These are phyloP conservation scores for Platysternon megacephalum DNA, from an alignment of 2,113 vertebrate species.

Conservation along the genomic window DNA sequence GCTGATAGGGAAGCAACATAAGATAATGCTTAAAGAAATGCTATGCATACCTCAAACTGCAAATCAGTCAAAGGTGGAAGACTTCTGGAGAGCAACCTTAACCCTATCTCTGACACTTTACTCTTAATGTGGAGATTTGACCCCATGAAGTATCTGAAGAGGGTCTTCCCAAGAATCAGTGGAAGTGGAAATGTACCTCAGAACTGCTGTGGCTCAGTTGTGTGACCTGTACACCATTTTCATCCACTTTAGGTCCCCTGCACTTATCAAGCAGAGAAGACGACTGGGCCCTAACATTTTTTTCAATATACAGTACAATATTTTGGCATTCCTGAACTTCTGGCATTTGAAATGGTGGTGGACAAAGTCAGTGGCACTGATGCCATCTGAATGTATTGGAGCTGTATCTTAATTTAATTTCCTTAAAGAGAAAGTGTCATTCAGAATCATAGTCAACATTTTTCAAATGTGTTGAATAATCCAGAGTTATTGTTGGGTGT, in stretches of 20 bases:
- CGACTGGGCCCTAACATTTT: neutral
- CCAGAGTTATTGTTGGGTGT: neutral
- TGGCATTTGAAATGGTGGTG: neutral
- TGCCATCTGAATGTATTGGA: neutral
- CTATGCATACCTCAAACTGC: accelerated
- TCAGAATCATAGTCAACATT: neutral
- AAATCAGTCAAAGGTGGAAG: neutral
- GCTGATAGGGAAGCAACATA: accelerated
- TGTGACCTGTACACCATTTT: neutral
- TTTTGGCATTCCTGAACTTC: neutral
- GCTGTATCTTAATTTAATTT: neutral
- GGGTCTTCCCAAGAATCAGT: neutral
- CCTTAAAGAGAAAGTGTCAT: neutral
- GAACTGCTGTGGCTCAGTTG: neutral
- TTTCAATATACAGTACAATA: neutral
- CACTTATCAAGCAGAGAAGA: neutral
- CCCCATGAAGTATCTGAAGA: neutral
- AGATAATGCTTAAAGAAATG: no score
- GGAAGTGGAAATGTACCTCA: neutral
- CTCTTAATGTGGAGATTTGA: neutral
- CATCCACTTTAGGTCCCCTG: neutral
- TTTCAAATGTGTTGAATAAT: neutral
- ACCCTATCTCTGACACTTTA: neutral
- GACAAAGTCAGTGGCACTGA: neutral
- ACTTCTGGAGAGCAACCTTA: neutral